Evolutionary conservation across 1,140 invertebrate species (phyloP).

Genomic region (Pseudomyrmex flavicornis): DNA sequence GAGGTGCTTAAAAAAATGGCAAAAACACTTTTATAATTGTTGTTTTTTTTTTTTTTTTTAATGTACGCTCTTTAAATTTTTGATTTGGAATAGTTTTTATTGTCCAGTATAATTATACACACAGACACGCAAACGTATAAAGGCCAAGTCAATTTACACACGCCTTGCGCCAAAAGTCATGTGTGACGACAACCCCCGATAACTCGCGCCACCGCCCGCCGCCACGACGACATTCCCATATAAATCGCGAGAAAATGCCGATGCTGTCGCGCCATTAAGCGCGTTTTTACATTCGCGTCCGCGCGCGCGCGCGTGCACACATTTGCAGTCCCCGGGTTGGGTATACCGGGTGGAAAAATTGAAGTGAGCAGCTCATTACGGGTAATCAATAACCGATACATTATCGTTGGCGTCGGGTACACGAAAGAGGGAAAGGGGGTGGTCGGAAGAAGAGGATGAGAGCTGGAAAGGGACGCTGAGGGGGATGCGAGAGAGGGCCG

Average conservation of each 20-base stretch:
- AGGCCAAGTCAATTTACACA: background rate
- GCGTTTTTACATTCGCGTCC: conserved; percentile 45
- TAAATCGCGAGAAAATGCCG: conserved; percentile 40
- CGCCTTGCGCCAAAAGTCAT: conserved; percentile 29
- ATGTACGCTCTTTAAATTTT: too few relatives aligned
- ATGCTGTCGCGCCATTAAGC: conserved; percentile 47
- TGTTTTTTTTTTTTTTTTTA: too few relatives aligned
- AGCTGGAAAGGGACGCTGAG: conserved; percentile 36
- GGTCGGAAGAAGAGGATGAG: background rate
- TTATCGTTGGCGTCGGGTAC: conserved; percentile 71
- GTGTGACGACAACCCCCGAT: conserved; percentile 19
- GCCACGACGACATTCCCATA: conserved; percentile 20
- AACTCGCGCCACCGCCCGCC: conserved; percentile 6
- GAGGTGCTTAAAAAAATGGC: too few relatives aligned
- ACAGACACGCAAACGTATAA: background rate
- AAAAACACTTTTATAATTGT: too few relatives aligned
- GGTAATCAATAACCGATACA: conserved; percentile 82
- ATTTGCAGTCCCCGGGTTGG: conserved; percentile 11
- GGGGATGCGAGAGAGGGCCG: conserved; percentile 55
- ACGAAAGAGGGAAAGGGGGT: background rate
- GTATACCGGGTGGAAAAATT: conserved; percentile 63
- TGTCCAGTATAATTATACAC: background rate
- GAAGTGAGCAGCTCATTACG: conserved; percentile 78
- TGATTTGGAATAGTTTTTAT: background rate
- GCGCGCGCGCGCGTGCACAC: conserved; percentile 1